Evolutionary conservation across 1,140 invertebrate species (phyloP), one percentile per base, ranked within the genome.

Genomic region (Drosophila hydei): DNA sequence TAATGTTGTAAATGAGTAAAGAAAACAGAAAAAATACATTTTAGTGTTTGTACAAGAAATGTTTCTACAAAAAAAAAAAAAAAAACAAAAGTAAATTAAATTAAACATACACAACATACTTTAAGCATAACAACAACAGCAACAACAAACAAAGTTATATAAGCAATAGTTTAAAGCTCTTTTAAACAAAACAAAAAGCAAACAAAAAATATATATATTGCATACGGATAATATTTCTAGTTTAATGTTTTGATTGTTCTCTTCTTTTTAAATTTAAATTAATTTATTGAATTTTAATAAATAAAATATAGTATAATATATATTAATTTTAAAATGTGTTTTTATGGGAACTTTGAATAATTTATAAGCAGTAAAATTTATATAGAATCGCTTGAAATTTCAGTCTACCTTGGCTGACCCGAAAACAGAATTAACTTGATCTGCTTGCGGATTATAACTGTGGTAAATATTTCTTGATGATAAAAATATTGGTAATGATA

Each of bases 261-360:
- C 65, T 87, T 87, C 42, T 75, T 85, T 87, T 87, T 56, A 65
- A 85, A 87, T 77, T 85, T 63, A 65, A 85, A 87, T 80, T 85
- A 85, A 85, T 87, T 85, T 85, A 87, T 85, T 85, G 77, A 87
- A 80, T 87, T 87, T 80, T 55, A 85, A 87, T 85, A 87, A 85
- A 85, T 77, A 47, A 63, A 72, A 69, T 73, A 61, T 62, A 69
- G 18, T 55, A 25, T 43, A 55, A 61, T 33, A 33, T 33, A 33
- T 33, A 33, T 33, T 33, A 50, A 42, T 16, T 11, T 42, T 18
- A 11, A 55, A 63, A 38, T 21, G 36, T 16, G 40, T 30, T 21
- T 42, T 40, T 23, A 19, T 43, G 0, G 12, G 36, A 3, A n/a
- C n/a, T n/a, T n/a, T n/a, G n/a, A n/a, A n/a, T n/a, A n/a, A n/a